phyloP scores from a whole-genome alignment of 53 echinoderm and acorn worm species.

The Henricia sp. region DNA sequence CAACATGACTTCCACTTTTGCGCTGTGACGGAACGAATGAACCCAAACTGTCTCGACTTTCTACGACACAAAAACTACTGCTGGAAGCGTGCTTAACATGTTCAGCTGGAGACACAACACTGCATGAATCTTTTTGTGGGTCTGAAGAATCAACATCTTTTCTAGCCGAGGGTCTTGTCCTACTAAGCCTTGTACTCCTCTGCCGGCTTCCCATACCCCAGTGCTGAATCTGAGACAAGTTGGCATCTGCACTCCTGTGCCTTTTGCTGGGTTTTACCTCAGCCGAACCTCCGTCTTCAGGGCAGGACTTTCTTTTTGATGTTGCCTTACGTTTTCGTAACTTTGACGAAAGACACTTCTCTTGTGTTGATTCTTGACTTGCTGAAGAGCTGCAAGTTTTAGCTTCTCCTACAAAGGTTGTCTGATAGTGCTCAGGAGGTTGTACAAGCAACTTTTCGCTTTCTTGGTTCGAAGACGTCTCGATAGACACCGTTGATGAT shows the following conservation, averaged over 20 bases:
- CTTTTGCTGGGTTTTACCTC: conserved; percentile 23
- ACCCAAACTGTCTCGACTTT: not conserved
- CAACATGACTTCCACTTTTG: conserved; percentile 44
- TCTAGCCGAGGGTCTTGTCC: not conserved
- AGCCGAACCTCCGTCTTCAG: conserved; percentile 1
- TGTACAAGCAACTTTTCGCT: conserved; percentile 49
- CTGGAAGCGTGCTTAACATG: not conserved
- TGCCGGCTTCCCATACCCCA: conserved; percentile 19
- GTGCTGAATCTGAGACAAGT: not conserved
- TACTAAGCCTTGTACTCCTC: not conserved
- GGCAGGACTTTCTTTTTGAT: conserved; percentile 50
- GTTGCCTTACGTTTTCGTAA: not conserved
- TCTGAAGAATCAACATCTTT: not conserved
- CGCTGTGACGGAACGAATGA: conserved; percentile 26
- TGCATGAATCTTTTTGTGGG: not conserved
- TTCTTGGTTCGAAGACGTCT: conserved; percentile 30
- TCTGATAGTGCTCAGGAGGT: conserved; percentile 43
- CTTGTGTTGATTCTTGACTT: not conserved
- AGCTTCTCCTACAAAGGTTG: conserved; percentile 5
- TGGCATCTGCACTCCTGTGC: conserved; percentile 51
- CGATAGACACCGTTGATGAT: not conserved
- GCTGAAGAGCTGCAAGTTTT: not conserved
- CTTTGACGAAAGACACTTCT: not conserved
- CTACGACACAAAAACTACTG: not conserved
- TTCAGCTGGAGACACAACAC: not conserved